These are phyloP conservation scores for Plestiodon gilberti DNA, from an alignment of 2,113 vertebrate species.

Conservation along the genomic window DNA sequence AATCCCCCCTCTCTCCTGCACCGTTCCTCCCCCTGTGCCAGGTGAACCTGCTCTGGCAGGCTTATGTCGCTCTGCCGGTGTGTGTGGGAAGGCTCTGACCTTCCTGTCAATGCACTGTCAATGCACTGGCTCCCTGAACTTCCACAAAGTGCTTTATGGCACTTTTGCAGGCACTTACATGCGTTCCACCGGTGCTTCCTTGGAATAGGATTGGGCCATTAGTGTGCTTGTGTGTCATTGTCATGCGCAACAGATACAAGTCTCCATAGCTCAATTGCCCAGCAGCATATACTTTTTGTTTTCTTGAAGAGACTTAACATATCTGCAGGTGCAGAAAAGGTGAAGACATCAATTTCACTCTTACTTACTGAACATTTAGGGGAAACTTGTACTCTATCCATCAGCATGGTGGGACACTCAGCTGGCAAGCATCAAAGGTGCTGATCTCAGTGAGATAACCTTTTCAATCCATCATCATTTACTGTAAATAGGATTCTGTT, in stretches of 20 bases:
- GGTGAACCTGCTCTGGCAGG: too few species aligned
- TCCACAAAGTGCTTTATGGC: too few species aligned
- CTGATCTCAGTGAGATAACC: constrained; percentile 53
- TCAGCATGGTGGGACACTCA: constrained; percentile 38
- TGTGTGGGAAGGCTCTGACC: too few species aligned
- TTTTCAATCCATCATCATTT: constrained; percentile 45
- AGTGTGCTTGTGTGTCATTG: too few species aligned
- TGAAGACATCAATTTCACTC: constrained; percentile 56
- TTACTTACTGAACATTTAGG: constrained; percentile 54
- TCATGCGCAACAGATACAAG: background rate
- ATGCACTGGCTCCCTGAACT: too few species aligned
- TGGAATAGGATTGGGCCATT: too few species aligned
- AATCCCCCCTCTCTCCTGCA: too few species aligned
- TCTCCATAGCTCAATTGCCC: background rate
- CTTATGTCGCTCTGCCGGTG: too few species aligned
- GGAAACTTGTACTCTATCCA: constrained; percentile 44
- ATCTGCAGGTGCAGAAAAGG: constrained; percentile 15
- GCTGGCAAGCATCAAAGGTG: constrained; percentile 24
- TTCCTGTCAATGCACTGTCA: too few species aligned
- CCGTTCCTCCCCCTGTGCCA: too few species aligned
- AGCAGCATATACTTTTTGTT: constrained; percentile 1
- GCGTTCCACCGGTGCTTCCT: too few species aligned
- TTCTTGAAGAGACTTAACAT: constrained; percentile 18
- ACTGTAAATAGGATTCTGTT: constrained; percentile 55
- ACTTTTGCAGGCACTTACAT: too few species aligned